These are phyloP conservation scores for Eudemis profundana DNA, from an alignment of 2,888 invertebrate genomes.

Conservation along the genomic window DNA sequence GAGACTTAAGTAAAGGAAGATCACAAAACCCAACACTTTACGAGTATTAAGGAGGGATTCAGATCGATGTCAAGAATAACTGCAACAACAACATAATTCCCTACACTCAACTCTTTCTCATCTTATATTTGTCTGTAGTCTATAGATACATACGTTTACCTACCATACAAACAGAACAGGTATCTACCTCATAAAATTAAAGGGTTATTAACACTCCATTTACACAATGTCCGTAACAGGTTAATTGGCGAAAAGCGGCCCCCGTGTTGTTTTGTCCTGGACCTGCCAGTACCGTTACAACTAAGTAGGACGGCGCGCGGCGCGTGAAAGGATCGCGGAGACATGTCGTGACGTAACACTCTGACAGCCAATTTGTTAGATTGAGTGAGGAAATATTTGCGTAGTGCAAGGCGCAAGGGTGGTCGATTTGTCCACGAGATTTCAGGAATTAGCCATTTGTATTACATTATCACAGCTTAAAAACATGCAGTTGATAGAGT, in stretches of 20 bases:
- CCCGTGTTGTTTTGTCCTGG: constrained; percentile 65
- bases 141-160: neutral
- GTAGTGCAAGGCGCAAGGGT: neutral
- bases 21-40: no score
- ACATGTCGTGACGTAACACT: constrained; percentile 21
- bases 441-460: no score
- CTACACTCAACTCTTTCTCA: no score
- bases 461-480: no score
- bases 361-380: neutral
- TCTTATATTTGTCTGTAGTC: neutral
- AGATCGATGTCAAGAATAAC: no score
- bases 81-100: no score
- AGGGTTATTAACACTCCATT: constrained; percentile 5
- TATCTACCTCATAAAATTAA: neutral
- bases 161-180: constrained; percentile 4
- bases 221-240: constrained; percentile 52
- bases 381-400: neutral
- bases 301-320: constrained; percentile 61
- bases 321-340: constrained; percentile 24
- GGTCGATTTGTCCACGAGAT: neutral
- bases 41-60: no score
- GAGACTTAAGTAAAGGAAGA: no score
- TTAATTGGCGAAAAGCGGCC: constrained; percentile 68
- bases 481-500: no score
- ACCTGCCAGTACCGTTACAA: constrained; percentile 61